phyloP scores from a whole-genome alignment of 2,797 vertebrate genomes.

The Poecilia wingei region DNA sequence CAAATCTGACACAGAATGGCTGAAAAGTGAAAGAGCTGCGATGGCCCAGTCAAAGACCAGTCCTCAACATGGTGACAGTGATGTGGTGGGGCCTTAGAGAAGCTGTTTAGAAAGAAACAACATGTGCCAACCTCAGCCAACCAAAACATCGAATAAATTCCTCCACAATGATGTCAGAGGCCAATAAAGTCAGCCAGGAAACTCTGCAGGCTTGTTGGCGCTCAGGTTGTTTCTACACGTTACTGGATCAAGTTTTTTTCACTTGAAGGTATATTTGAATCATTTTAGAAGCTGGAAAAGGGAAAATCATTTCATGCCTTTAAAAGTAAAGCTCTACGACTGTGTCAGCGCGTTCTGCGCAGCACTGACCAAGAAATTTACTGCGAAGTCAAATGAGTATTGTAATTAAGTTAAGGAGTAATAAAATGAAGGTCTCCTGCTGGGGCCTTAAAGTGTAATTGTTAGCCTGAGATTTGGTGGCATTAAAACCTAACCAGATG shows the following conservation, averaged over 20 bases:
- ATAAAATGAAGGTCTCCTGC: neutral
- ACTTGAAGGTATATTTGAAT: neutral
- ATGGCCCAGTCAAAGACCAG: neutral
- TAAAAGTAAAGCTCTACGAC: neutral
- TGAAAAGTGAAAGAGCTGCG: neutral
- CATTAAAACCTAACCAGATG: neutral
- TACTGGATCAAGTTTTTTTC: neutral
- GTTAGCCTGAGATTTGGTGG: neutral
- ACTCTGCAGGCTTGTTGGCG: neutral
- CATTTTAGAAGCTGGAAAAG: neutral
- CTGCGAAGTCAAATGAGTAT: neutral
- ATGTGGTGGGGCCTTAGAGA: neutral
- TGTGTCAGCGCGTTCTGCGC: neutral
- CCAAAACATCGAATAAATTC: neutral
- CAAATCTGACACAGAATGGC: neutral
- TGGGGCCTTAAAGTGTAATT: neutral
- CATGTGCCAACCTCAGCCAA: neutral
- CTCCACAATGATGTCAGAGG: neutral
- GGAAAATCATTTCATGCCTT: neutral
- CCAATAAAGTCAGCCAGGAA: neutral
- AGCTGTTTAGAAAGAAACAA: neutral
- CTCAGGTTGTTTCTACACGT: neutral
- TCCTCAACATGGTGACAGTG: neutral
- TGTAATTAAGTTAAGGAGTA: neutral
- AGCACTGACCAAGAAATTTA: conserved; percentile 1